A percentile compares a stretch with the other conserved stretches of the same genome.
Conservation (phyloP, 2,888 invertebrate species). For the Steinernema scapterisci region DNA sequence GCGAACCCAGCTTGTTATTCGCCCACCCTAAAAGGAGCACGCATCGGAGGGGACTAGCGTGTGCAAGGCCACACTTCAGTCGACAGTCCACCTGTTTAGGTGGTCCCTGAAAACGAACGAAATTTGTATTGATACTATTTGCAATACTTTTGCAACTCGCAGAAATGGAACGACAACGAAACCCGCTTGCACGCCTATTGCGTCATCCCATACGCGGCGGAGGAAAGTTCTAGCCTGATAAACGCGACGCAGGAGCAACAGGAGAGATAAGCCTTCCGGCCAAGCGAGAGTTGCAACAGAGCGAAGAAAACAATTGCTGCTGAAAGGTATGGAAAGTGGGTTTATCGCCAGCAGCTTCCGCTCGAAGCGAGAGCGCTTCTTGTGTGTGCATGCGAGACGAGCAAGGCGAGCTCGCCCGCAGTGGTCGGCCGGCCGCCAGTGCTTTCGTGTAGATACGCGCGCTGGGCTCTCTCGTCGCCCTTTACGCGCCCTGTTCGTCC, state of each 20-base stretch:
- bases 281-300: constrained; percentile 8
- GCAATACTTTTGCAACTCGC: no score
- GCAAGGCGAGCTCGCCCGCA: not conserved
- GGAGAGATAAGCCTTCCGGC: not conserved
- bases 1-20: constrained; percentile 28
- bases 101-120: not conserved
- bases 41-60: constrained; percentile 32
- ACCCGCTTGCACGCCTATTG: no score
- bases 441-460: constrained; percentile 25
- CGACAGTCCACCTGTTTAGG: constrained; percentile 22
- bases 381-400: not conserved
- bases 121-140: no score
- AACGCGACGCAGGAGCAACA: not conserved
- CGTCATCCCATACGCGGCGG: no score
- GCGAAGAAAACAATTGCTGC: not conserved
- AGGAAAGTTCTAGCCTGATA: not conserved
- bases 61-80: constrained; percentile 28
- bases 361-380: constrained; percentile 20
- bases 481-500: not conserved
- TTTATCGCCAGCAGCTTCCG: constrained; percentile 16
- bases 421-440: not conserved
- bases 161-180: no score
- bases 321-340: constrained; percentile 19
- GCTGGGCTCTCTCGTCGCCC: no score
- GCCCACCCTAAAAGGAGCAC: constrained; percentile 28